Percentiles rank a stretch among this genome's conserved stretches.
Evolutionary conservation across 2,113 vertebrate genomes (phyloP).

Genomic region (Platysteira castanea): DNA sequence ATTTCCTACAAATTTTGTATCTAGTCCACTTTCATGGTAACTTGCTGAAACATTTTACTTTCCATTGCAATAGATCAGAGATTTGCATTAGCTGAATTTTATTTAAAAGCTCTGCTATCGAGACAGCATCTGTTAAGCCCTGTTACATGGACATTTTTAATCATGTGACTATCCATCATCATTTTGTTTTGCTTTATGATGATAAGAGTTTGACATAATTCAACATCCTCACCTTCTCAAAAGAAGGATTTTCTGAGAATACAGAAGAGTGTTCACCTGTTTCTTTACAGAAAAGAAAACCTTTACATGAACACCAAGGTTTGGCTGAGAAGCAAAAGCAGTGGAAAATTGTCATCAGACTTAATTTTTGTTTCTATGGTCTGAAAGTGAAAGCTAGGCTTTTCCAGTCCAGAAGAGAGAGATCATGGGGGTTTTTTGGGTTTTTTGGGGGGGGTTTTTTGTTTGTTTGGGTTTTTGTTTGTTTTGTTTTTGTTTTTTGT

Average conservation of each 20-base stretch:
- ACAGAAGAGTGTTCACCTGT: background rate
- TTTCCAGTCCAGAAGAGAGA: background rate
- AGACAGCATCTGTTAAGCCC: background rate
- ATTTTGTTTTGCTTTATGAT: background rate
- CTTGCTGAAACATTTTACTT: background rate
- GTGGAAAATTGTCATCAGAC: background rate
- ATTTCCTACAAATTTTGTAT: background rate
- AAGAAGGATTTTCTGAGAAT: background rate
- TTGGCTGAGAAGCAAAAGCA: background rate
- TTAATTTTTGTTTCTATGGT: background rate
- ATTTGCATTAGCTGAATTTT: background rate
- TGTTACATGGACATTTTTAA: background rate
- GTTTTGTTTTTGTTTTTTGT: too few relatives aligned
- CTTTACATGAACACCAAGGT: background rate
- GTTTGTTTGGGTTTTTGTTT: too few relatives aligned
- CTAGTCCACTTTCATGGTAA: background rate
- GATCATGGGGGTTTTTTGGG: background rate
- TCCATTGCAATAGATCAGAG: background rate
- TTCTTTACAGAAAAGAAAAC: background rate
- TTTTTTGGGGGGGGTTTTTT: too few relatives aligned
- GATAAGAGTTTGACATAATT: background rate
- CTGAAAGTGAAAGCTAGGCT: background rate
- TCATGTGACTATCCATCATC: background rate
- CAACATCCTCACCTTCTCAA: background rate
- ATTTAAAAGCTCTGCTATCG: background rate